phyloP scores from a whole-genome alignment of 2,888 invertebrate species.

The Tachina lurida region DNA sequence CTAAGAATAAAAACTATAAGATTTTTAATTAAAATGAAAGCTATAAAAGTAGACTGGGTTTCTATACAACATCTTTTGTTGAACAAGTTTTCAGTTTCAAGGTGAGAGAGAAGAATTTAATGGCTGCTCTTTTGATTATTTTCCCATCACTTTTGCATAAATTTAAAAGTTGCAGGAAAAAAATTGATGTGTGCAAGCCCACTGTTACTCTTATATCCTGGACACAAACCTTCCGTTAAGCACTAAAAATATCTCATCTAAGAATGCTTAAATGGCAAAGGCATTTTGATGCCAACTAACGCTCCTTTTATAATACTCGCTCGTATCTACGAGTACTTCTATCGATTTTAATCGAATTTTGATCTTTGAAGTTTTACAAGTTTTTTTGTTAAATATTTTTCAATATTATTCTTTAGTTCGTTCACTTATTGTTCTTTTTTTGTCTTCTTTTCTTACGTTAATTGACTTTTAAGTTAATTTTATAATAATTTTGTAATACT shows the following conservation, averaged over 20 bases:
- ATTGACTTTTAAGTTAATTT: neutral
- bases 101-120: too few species aligned
- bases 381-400: conserved; percentile 62
- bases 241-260: neutral
- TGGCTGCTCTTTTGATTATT: too few species aligned
- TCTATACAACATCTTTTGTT: too few species aligned
- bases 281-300: neutral
- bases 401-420: conserved; percentile 29
- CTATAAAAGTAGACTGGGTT: too few species aligned
- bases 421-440: conserved; percentile 21
- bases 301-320: neutral
- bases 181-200: neutral
- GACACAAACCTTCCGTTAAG: neutral
- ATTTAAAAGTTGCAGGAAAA: too few species aligned
- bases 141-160: too few species aligned
- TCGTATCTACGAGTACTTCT: neutral
- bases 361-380: conserved; percentile 56
- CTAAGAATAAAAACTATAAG: too few species aligned
- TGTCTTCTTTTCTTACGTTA: neutral
- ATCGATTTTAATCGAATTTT: conserved; percentile 14
- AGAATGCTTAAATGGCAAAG: neutral
- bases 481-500: conserved; percentile 15
- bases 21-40: too few species aligned
- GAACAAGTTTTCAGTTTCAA: too few species aligned
- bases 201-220: neutral